phyloP scores from a whole-genome alignment of 2,888 invertebrate genomes.

The Drosophila rellima region DNA sequence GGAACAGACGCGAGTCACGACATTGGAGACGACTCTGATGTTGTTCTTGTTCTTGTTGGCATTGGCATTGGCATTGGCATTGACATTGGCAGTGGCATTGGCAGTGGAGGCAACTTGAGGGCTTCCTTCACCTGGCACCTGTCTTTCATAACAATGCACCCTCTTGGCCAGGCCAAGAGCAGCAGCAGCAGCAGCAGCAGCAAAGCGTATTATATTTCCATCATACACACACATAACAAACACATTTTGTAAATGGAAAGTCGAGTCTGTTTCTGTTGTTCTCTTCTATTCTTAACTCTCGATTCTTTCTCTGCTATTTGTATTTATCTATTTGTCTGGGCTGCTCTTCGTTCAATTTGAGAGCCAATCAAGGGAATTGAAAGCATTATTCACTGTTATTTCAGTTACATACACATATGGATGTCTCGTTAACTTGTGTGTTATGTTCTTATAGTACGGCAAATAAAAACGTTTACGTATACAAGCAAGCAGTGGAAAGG shows the following conservation, averaged over 20 bases:
- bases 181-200: neutral
- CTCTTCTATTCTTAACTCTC: neutral
- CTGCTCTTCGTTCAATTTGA: conserved; percentile 7
- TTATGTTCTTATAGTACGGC: neutral
- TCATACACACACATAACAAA: neutral
- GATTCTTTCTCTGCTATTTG: conserved; percentile 1
- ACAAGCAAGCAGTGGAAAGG: neutral
- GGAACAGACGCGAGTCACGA: conserved; percentile 15
- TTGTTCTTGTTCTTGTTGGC: neutral
- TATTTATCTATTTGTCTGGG: conserved; percentile 6
- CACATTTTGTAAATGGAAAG: conserved; percentile 4
- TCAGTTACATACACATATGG: neutral
- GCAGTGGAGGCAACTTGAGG: conserved; percentile 2
- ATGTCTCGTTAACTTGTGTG: conserved; percentile 4
- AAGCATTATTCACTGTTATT: conserved; percentile 19
- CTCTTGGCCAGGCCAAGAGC: conserved; percentile 7
- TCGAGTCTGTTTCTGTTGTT: neutral
- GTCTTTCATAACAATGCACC: conserved; percentile 8
- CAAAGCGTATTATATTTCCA: conserved; percentile 30
- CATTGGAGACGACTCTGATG: conserved; percentile 17
- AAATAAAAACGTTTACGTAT: neutral
- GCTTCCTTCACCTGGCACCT: conserved; percentile 1
- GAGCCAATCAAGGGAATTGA: conserved; percentile 20
- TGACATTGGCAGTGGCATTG: neutral
- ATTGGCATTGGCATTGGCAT: neutral